Base-by-base conservation (phyloP, 2,888 invertebrate species). In the Scaptomyza caliginosa region DNA sequence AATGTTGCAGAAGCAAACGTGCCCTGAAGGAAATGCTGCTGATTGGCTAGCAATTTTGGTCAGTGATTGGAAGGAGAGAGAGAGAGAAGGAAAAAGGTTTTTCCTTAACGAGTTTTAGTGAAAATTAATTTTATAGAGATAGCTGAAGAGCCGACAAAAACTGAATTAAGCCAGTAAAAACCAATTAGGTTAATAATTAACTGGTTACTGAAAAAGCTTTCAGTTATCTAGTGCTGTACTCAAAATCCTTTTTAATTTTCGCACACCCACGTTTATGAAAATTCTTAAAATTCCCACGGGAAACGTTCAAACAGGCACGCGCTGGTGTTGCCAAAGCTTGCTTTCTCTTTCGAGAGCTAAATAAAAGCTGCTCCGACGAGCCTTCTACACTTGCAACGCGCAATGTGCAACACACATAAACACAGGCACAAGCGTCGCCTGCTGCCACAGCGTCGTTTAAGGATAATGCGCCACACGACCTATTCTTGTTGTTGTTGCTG, bases 391-490 rank as follows among this genome's bases (percentile, higher is more conserved):
- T 81, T 80, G 85, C 81, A 78, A 36, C 45, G 43, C 8, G 60
- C 24, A 43, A 17, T 28, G 17, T 28, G 45, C 45, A 49, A 62
- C 48, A 81, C 48, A 81, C 51, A 56, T 57, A 56, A 74, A 67
- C 43, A 74, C n/a, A n/a, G n/a, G 54, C 57, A 16, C 16, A 34
- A 75, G 36, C 87, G 87, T 8, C 34, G 34, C 34, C 16, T 16
- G 34, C 63, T 75, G 82, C 67, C 82, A 38, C 66, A 74, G 46
- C 88, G 80, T 43, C 86, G 88, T 67, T 87, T 74, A 85, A 87
- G 86, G 82, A 82, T 82, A 82, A 87, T 85, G 62, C 66, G 86
- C 70, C 88, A 66, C 74, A 87, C 79, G 86, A 34, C 32, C 32
- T 3, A 30, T 30, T 30, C 30, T 32, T 7, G 28, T 11, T 3